Conservation (phyloP, 2,113 vertebrate genomes). For the Diglossa brunneiventris region DNA sequence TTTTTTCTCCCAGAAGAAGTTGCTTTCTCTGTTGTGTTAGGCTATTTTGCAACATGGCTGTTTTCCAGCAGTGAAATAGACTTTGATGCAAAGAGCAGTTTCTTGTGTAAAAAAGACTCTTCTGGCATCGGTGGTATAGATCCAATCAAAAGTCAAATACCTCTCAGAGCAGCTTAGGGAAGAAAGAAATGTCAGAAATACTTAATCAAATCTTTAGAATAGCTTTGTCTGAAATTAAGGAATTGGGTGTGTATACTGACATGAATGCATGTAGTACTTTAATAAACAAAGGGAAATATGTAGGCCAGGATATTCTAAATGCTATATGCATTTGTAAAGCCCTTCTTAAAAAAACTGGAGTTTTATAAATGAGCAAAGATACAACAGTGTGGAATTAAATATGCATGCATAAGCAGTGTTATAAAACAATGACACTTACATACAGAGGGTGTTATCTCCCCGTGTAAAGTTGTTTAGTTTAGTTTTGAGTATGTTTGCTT, state of each 20-base stretch:
- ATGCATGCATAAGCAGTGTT: background rate
- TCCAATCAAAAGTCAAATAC: background rate
- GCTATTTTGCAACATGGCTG: background rate
- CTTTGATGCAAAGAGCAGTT: background rate
- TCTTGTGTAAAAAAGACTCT: background rate
- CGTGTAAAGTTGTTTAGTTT: background rate
- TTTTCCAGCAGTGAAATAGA: background rate
- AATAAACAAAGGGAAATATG: background rate
- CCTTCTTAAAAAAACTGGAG: background rate
- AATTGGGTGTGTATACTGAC: background rate
- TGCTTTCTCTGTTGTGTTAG: background rate
- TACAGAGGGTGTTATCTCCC: background rate
- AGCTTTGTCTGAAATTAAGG: background rate
- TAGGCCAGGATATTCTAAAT: background rate
- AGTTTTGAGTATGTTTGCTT: conserved; percentile 17
- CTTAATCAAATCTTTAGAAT: background rate
- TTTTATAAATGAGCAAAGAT: background rate
- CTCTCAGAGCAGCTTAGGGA: background rate
- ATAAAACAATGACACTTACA: background rate
- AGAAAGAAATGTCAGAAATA: background rate
- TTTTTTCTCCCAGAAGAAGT: background rate
- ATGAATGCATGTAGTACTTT: background rate
- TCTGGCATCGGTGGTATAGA: background rate
- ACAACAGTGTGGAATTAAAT: background rate
- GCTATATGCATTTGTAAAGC: background rate